Base-by-base conservation (phyloP, 2,797 vertebrate genomes). In the Thaleichthys pacificus region DNA sequence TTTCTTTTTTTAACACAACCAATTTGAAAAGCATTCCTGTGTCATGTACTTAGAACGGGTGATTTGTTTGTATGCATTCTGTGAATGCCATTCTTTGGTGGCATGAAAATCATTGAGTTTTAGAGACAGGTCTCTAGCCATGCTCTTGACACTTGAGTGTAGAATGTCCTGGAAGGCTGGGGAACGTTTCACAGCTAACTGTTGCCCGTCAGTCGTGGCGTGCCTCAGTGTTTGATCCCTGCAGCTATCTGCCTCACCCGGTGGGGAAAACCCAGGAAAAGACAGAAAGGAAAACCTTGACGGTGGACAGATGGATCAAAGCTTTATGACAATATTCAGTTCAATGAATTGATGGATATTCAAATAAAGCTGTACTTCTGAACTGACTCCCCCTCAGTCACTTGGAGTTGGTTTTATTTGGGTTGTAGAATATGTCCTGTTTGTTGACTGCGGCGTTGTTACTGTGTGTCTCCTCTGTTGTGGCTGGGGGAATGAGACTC, bases 91-190 rank as follows among this genome's bases (percentile, higher is more conserved):
- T 47, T 14, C 12, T 12, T 14, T 47, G 8, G 17, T 24, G 58
- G 38, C 38, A 70, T 72, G 51, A 51, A 56, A 71, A 73, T 63
- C 70, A 73, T 71, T 67, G 74, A 47, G 42, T 47, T 47, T 47
- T 47, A 68, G 6, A 26, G 74, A 67, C 63, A 3, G 32, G 65
- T 74, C 28, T 73, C 49, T 64, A 11, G 66, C 57, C 80, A 32
- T 82, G 75, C 74, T 78, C 76, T 76, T 78, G 79, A 77, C 81
- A 83, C 81, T 78, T 86, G 83, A 61, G 76, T 80, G 78, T 80
- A 74, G 75, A 85, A 68, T 32, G 61, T 72, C 78, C 77, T 78
- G 74, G 80, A 75, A 6, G 56, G 75, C 64, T 76, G 56, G 76
- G 61, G 61, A 77, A 63, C 28, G 6, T 80, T 84, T 81, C 74